Conservation (phyloP, 2,888 invertebrate genomes). For the Cylindroiulus punctatus region DNA sequence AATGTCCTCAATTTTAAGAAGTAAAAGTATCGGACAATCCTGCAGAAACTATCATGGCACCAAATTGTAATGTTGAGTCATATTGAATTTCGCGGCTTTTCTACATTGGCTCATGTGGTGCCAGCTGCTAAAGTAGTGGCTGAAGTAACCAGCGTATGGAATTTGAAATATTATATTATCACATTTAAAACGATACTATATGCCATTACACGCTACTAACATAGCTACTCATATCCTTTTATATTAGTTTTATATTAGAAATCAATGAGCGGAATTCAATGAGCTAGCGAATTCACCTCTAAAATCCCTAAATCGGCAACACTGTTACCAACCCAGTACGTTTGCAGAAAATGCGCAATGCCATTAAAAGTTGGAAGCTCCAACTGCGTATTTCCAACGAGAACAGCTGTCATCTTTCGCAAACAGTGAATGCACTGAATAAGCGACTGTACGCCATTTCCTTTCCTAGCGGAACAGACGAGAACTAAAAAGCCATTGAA, state of each 20-base stretch:
- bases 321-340: not conserved
- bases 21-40: no score
- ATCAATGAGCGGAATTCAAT: not conserved
- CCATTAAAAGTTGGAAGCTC: not conserved
- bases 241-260: not conserved
- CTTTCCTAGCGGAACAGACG: not conserved
- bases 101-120: no score
- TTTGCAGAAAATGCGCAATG: not conserved
- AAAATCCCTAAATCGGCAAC: not conserved
- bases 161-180: no score
- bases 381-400: not conserved
- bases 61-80: no score
- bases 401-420: not conserved
- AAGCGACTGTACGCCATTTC: not conserved
- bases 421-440: not conserved
- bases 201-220: no score
- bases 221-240: no score
- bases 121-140: no score
- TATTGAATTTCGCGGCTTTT: no score
- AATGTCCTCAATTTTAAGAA: no score
- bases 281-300: not conserved
- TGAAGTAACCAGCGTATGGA: no score
- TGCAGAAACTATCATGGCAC: no score
- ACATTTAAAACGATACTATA: no score
- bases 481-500: constrained; percentile 20